Base-by-base conservation (phyloP, 2,888 invertebrate genomes). In the Oscheius myriophilus region DNA sequence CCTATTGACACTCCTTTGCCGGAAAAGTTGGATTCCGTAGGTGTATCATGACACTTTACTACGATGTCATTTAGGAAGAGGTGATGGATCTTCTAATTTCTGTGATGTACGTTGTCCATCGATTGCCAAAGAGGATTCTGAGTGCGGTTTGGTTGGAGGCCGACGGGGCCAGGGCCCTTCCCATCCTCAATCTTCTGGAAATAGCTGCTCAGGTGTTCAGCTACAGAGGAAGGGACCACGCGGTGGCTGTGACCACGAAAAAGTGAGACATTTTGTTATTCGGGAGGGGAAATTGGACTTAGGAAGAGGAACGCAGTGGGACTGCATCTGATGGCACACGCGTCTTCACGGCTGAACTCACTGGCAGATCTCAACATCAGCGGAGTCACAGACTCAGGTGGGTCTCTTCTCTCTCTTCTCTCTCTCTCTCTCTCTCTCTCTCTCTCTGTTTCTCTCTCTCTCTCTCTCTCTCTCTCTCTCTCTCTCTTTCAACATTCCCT, bases 41-140 rank as follows among this genome's bases (percentile, higher is more conserved):
- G 33, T 25, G 9, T 39, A 11, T 26, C 18, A 12, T 21, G 12
- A 0, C 12, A n/a, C 25, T 54, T 39, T 12, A 1, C 16, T 26
- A 16, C 11, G 25, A 6, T 6, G 26, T 21, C 6, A 14, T 72
- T 66, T 51, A 80, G 49, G 80, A 82, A 26, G 89, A 89, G 79
- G 86, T 88, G 62, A 86, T 87, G 51, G 89, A 89, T 73, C 80
- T 89, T 45, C 82, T 89, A 4, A 75, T 89, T 23, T 87, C 88
- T 58, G 80, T 86, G 89, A 90, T 96, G 72, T 95, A 93, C 88
- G 92, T 96, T 66, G 90, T 96, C 71, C 95, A 94, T 87, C 92
- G 95, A 88, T 88, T 95, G 79, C 93, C 93, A 52, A 93, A 95
- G 87, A 55, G 78, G 45, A 76, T 78, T 59, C 65, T 78, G 18